Base-by-base conservation (phyloP, 2,888 invertebrate species). In the Podotricha telesiphe region DNA sequence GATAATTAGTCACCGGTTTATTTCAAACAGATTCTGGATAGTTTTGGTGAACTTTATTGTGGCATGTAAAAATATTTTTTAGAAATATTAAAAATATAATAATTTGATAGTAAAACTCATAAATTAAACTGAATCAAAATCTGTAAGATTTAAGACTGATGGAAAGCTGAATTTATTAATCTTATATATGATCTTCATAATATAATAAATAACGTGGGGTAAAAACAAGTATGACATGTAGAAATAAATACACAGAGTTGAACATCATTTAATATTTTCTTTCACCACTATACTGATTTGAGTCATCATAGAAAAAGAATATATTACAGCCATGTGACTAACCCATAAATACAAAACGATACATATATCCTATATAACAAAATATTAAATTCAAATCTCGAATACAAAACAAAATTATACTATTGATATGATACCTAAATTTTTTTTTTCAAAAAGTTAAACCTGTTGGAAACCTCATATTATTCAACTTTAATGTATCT, bases 311-410 rank as follows among this genome's bases (percentile, higher is more conserved):
- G 74, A 77, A 78, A 77, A 75, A 76, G 70, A 75, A 77, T 67
- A 82, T 85, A 82, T 67, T 62, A 67, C 84, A 84, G 81, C 78
- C 78, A 78, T 78, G 74, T 71, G 71, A 71, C 68, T 63, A 71
- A 65, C 64, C 65, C 68, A 69, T 69, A 61, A 28, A 70, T 61
- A 68, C 69, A 68, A 63, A 67, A 34, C 15, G 47, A 63, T 64
- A 68, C 55, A 48, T 47, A 58, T 58, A 59, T 58, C 65, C 34
- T 58, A 68, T 59, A 59, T 51, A 59, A 58, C 50, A 1, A n/a
- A 59, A 59, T 19, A 34, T 22, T 42, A 7, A 45, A 22, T 42
- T 15, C 15, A n/a, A 34, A 59, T n/a, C 4, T 10, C 7, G 8
- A 19, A 19, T 50, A 11, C 6, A 22, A 6, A 50, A 48, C 7